Evolutionary conservation across 2,797 vertebrate genomes (phyloP).

Genomic region (Enteromius afrohamiltoni): DNA sequence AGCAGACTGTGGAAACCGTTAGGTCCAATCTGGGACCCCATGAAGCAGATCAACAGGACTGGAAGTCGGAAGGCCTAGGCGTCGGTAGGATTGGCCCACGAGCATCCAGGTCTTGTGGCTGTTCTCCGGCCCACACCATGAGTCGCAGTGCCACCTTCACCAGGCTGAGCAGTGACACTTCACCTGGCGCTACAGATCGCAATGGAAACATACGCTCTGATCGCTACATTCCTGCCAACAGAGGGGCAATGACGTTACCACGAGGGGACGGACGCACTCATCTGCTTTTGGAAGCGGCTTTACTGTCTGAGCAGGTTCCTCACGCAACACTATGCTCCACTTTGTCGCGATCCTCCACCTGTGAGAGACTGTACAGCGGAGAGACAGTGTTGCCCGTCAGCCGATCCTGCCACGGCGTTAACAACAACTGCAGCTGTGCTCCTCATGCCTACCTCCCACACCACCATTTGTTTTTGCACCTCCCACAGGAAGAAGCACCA

Average conservation of each 20-base stretch:
- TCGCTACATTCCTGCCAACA: slow-evolving; percentile 57
- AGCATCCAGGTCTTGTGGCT: slow-evolving; percentile 83
- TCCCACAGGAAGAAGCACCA: slow-evolving; percentile 89
- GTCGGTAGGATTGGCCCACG: slow-evolving; percentile 66
- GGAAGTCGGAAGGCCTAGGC: slow-evolving; percentile 82
- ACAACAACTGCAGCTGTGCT: slow-evolving; percentile 73
- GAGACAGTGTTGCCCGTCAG: slow-evolving; percentile 71
- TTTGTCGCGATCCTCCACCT: slow-evolving; percentile 80
- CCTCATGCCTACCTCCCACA: slow-evolving; percentile 75
- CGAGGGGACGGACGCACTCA: slow-evolving; percentile 81
- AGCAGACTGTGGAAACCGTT: slow-evolving; percentile 90
- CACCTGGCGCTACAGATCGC: slow-evolving; percentile 76
- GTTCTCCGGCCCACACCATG: slow-evolving; percentile 89
- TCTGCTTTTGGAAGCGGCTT: slow-evolving; percentile 81
- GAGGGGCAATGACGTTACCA: slow-evolving; percentile 78
- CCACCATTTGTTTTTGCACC: slow-evolving; percentile 77
- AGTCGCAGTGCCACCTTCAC: slow-evolving; percentile 87
- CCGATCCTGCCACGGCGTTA: slow-evolving; percentile 75
- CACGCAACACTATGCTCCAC: slow-evolving; percentile 64
- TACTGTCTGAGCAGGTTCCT: slow-evolving; percentile 77
- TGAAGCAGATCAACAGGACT: slow-evolving; percentile 74
- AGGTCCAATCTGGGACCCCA: slow-evolving; percentile 82
- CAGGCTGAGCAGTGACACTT: slow-evolving; percentile 86
- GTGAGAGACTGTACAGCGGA: slow-evolving; percentile 79
- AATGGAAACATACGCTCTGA: slow-evolving; percentile 75